These are phyloP conservation scores for Parazoanthus atlanticus DNA, from an alignment of 92 coral and sea anemone genomes.

Conservation along the genomic window DNA sequence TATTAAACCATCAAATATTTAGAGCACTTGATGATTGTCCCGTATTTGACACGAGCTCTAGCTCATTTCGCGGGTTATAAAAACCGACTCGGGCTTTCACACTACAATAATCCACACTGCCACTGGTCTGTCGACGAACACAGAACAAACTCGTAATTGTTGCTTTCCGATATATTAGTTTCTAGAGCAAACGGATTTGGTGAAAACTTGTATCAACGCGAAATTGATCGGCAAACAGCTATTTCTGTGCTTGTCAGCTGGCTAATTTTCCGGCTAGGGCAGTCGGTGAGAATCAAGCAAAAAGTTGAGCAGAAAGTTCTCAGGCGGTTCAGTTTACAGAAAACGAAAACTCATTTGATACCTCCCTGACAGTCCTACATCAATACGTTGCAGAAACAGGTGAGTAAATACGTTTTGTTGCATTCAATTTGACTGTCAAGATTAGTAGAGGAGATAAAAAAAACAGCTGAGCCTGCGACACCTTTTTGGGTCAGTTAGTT, in stretches of 20 bases:
- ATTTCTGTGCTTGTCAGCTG: no score
- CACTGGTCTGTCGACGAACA: not conserved
- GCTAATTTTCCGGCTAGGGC: no score
- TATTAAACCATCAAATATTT: no score
- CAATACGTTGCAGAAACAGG: not conserved
- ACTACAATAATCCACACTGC: not conserved
- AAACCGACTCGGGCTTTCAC: not conserved
- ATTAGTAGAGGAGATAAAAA: not conserved
- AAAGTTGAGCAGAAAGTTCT: not conserved
- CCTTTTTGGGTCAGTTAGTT: no score
- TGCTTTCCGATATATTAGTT: no score
- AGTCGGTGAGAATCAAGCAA: not conserved
- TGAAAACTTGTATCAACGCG: no score
- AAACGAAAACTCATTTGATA: no score
- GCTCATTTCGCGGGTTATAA: not conserved
- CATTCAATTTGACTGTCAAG: not conserved
- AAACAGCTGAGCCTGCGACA: no score
- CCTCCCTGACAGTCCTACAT: not conserved
- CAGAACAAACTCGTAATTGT: not conserved
- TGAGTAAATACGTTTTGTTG: not conserved
- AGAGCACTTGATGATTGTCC: not conserved
- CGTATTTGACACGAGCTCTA: not conserved
- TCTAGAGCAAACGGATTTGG: no score
- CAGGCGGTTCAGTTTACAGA: not conserved
- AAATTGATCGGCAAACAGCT: no score